Evolutionary conservation across 2,797 vertebrate species (phyloP).

Genomic region (Nyctalus aviator): DNA sequence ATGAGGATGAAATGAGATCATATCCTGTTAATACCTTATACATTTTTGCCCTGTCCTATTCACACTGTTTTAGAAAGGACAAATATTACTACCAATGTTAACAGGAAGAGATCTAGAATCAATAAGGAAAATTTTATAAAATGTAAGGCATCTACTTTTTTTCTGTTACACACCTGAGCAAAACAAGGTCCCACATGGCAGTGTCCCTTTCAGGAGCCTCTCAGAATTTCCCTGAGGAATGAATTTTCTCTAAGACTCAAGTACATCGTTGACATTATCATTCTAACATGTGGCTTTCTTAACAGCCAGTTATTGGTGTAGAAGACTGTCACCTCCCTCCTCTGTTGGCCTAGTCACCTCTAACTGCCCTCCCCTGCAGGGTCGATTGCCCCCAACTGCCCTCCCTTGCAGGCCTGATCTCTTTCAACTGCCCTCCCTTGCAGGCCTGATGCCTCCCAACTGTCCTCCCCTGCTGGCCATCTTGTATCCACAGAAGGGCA

Average conservation of each 20-base stretch:
- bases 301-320: not conserved
- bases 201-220: not conserved
- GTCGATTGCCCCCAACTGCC: no score
- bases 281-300: not conserved
- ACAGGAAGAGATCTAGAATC: conserved; percentile 41
- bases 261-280: not conserved
- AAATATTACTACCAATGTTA: conserved; percentile 17
- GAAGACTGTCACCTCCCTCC: not conserved
- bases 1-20: not conserved
- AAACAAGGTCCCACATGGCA: not conserved
- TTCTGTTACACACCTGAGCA: not conserved
- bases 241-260: conserved; percentile 22
- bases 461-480: no score
- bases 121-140: not conserved
- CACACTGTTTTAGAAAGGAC: conserved; percentile 34
- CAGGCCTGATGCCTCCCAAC: no score
- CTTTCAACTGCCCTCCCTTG: no score
- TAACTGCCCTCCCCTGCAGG: no score
- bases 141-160: conserved; percentile 9
- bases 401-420: no score
- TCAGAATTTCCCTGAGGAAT: not conserved
- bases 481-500: no score
- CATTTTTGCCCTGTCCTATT: not conserved
- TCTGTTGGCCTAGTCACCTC: no score
- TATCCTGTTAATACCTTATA: not conserved